A percentile compares a stretch with the other conserved stretches of the same genome.
phyloP scores from a whole-genome alignment of 2,113 vertebrate species.

The Nothoprocta pentlandii region DNA sequence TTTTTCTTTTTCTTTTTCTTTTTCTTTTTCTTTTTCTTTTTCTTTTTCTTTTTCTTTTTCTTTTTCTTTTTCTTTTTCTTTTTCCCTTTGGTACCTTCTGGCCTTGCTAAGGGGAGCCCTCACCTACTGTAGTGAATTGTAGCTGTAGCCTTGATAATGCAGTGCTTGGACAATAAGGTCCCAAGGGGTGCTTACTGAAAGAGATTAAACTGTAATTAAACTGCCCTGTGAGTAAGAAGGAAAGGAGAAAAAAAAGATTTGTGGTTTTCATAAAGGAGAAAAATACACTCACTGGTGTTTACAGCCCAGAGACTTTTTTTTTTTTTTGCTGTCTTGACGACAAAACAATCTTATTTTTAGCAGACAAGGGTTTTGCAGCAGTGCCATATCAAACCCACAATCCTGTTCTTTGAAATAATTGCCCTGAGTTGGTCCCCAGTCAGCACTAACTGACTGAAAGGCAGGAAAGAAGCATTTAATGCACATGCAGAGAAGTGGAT shows the following conservation, averaged over 20 bases:
- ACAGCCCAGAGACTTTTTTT: slow-evolving; percentile 60
- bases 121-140: slow-evolving; percentile 76
- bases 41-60: too few relatives aligned
- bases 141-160: slow-evolving; percentile 75
- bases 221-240: slow-evolving; percentile 72
- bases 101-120: slow-evolving; percentile 69
- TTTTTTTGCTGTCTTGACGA: slow-evolving; percentile 48
- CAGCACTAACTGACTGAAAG: slow-evolving; percentile 74
- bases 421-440: slow-evolving; percentile 70
- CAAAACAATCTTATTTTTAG: slow-evolving; percentile 83
- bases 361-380: slow-evolving; percentile 72
- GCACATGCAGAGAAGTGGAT: slow-evolving; percentile 45
- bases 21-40: background rate
- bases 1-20: slow-evolving; percentile 52
- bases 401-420: slow-evolving; percentile 79
- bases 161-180: slow-evolving; percentile 74
- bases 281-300: slow-evolving; percentile 80
- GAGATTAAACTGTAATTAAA: slow-evolving; percentile 85
- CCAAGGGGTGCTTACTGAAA: slow-evolving; percentile 76
- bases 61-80: background rate
- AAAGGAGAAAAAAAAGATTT: slow-evolving; percentile 60
- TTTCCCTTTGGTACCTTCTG: slow-evolving; percentile 45
- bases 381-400: slow-evolving; percentile 77
- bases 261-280: slow-evolving; percentile 82
- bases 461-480: slow-evolving; percentile 74